Percentiles rank a stretch among this genome's conserved stretches.
Conservation (phyloP, 1,140 invertebrate species). For the Telenomus remus region DNA sequence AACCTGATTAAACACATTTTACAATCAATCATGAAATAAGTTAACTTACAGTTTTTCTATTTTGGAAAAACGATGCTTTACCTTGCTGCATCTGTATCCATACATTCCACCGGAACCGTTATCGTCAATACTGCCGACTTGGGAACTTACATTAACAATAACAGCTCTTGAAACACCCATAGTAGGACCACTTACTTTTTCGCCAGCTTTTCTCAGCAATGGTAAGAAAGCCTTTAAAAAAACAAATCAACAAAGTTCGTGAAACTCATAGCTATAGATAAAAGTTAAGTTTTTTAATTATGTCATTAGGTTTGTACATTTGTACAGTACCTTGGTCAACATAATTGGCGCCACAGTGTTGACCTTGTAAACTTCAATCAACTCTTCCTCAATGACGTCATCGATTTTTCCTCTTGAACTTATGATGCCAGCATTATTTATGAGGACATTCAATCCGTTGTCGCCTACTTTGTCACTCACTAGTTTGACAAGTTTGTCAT, state of each 20-base stretch:
- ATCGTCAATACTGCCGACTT: constrained; percentile 85
- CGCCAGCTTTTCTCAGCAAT: constrained; percentile 81
- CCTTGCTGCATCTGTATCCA: constrained; percentile 91
- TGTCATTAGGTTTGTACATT: too few species aligned
- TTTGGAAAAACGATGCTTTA: constrained; percentile 68
- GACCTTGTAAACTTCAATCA: constrained; percentile 82
- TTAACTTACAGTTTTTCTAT: too few species aligned
- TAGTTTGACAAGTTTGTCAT: constrained; percentile 77
- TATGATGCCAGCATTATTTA: constrained; percentile 91
- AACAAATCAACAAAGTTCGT: not conserved
- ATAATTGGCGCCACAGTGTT: constrained; percentile 90
- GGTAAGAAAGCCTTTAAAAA: constrained; percentile 79
- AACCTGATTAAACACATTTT: constrained; percentile 78
- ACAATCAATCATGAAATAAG: too few species aligned
- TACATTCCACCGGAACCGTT: constrained; percentile 87
- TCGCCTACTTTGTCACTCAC: constrained; percentile 79
- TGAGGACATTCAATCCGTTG: constrained; percentile 85
- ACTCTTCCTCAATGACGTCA: constrained; percentile 82
- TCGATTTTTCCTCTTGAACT: constrained; percentile 83
- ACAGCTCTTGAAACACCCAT: constrained; percentile 81
- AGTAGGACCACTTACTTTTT: constrained; percentile 66
- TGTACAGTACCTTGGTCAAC: constrained; percentile 82
- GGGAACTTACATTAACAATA: constrained; percentile 88
- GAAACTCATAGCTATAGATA: too few species aligned
- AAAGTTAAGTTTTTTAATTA: too few species aligned